Evolutionary conservation across 2,113 vertebrate species (phyloP).

Genomic region (Maccullochella peelii): DNA sequence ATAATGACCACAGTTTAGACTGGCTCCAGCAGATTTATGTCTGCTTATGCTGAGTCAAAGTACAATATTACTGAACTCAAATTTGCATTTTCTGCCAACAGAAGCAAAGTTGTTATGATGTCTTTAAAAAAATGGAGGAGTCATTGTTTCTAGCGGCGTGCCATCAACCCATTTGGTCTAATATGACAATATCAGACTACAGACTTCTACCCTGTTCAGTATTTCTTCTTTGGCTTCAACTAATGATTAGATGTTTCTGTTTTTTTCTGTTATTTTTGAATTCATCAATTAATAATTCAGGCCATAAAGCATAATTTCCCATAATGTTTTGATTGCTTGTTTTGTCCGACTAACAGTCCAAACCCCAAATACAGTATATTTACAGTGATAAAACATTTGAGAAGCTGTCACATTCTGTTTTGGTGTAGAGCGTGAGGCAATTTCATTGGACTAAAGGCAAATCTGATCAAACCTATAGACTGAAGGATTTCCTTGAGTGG

Average conservation of each 20-base stretch:
- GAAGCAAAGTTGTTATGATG: background rate
- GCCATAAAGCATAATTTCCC: too few relatives aligned
- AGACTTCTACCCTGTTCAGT: too few relatives aligned
- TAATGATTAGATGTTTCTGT: too few relatives aligned
- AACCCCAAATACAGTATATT: too few relatives aligned
- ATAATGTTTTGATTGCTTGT: too few relatives aligned
- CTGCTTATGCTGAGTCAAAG: background rate
- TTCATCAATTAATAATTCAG: too few relatives aligned
- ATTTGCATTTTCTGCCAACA: background rate
- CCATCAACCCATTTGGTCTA: background rate
- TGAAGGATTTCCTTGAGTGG: background rate
- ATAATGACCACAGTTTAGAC: too few relatives aligned
- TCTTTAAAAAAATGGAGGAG: background rate
- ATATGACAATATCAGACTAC: background rate
- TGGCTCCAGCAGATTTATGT: background rate
- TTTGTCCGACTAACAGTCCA: too few relatives aligned
- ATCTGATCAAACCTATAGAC: background rate
- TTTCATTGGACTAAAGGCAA: background rate
- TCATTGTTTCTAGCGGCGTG: background rate
- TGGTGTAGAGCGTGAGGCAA: background rate
- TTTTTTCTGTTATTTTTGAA: background rate
- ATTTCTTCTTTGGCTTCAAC: background rate
- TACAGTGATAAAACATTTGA: too few relatives aligned
- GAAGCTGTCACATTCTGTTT: too few relatives aligned
- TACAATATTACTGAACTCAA: background rate